Conservation (phyloP, 2,113 vertebrate genomes). For the Notarius quadriscutis region DNA sequence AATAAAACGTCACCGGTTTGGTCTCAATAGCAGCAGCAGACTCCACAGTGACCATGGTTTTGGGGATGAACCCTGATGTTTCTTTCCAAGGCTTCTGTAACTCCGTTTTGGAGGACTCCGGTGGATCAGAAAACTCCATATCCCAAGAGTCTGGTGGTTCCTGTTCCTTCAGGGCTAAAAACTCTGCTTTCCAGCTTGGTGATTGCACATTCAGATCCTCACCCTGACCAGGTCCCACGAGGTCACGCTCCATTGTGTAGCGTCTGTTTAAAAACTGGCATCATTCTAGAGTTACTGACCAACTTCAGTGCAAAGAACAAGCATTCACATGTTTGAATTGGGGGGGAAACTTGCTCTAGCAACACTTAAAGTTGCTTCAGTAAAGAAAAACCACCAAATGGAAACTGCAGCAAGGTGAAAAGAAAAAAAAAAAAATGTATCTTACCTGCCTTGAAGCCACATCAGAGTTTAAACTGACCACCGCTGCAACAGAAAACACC, state of each 20-base stretch:
- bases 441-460: conserved; percentile 84
- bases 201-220: conserved; percentile 57
- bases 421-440: not conserved
- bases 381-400: not conserved
- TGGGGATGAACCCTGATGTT: conserved; percentile 74
- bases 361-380: not conserved
- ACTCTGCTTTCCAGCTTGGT: conserved; percentile 76
- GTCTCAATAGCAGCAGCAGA: not conserved
- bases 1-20: conserved; percentile 60
- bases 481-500: conserved; percentile 57
- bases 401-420: not conserved
- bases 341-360: no score
- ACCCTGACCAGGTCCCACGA: conserved; percentile 60
- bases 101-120: conserved; percentile 50
- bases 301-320: conserved; percentile 36
- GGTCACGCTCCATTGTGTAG: conserved; percentile 72
- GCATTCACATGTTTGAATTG: not conserved
- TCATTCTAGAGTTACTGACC: conserved; percentile 52
- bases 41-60: conserved; percentile 61
- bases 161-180: conserved; percentile 69
- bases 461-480: conserved; percentile 68
- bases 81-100: conserved; percentile 78
- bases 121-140: conserved; percentile 61
- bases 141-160: conserved; percentile 86
- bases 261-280: conserved; percentile 85